Evolutionary conservation across 92 coral and sea anemone species (phyloP), one percentile per base, ranked within the genome.

Genomic region (Phenganax subtilis): DNA sequence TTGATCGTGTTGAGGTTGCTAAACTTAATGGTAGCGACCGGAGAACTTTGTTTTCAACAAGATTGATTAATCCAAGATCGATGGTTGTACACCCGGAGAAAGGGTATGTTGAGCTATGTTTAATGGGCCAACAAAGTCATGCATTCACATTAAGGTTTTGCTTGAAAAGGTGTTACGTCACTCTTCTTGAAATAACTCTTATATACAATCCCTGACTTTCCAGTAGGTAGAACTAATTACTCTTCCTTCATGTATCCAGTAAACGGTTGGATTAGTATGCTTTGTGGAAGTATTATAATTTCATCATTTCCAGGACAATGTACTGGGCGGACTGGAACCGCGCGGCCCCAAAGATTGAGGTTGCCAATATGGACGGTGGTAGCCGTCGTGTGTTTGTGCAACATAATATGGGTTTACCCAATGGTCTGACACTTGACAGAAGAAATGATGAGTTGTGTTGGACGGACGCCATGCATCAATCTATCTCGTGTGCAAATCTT

Each of bases 281-380:
- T 37, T 37, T 37, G 47, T 37, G 5, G 47, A 37, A 2, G 47
- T 37, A 37, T 5, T 37, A 37, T 5, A 37, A 37, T 37, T 37
- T 37, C 47, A 37, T 37, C 47, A 37, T 44, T 67, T 52, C 9
- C 71, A 94, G 98, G 47, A 94, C 89, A 77, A 89, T 94, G 97
- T 94, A 91, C 83, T 94, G 97, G 98, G 87, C 98, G 2, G 98
- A 94, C 87, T 94, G 98, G 98, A 90, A 88, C 66, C 91, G 97
- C 25, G 89, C 85, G 28, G 88, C 82, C 6, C 98, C 98, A 6
- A 93, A 91, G 80, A 92, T 94, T 31, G 98, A 94, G 85, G 88
- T 89, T 20, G 97, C 97, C 15, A 85, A 90, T 69, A 88, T 94
- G 94, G 98, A 94, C 77, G 98, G 98, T 28, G 83, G 89, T 16